Conservation (phyloP, 2,888 invertebrate species). For the Vanessa cardui region DNA sequence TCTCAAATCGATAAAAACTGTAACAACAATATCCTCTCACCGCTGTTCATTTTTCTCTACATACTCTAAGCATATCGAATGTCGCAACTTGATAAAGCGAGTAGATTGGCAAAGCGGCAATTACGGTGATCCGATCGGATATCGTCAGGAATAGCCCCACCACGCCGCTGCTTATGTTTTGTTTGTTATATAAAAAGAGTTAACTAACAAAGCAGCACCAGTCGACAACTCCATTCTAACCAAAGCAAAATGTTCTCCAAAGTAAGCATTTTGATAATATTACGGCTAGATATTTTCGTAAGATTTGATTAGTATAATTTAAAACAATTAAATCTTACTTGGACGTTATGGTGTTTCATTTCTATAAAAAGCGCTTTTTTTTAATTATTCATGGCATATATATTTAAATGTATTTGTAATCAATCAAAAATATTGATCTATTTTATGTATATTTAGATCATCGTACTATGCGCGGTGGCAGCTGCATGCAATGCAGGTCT, state of each 20-base stretch:
- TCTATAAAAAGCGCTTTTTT: not conserved
- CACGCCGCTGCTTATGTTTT: slow-evolving; percentile 66
- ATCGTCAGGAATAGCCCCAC: slow-evolving; percentile 77
- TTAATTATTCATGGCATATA: too few relatives aligned
- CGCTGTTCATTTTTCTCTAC: slow-evolving; percentile 58
- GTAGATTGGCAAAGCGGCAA: slow-evolving; percentile 77
- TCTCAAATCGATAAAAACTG: slow-evolving; percentile 16
- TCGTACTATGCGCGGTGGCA: slow-evolving; percentile 63
- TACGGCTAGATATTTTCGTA: slow-evolving; percentile 22
- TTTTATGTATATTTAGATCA: slow-evolving; percentile 51
- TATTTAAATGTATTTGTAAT: too few relatives aligned
- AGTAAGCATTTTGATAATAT: slow-evolving; percentile 59
- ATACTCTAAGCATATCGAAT: slow-evolving; percentile 65
- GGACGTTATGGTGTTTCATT: slow-evolving; percentile 13
- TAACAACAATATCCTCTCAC: slow-evolving; percentile 44
- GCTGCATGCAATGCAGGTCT: slow-evolving; percentile 71
- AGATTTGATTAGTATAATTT: slow-evolving; percentile 23
- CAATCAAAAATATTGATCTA: too few relatives aligned
- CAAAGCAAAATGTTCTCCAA: slow-evolving; percentile 79
- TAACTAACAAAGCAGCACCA: slow-evolving; percentile 69
- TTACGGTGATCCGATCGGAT: slow-evolving; percentile 79
- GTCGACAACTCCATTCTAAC: slow-evolving; percentile 72
- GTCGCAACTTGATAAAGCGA: slow-evolving; percentile 74
- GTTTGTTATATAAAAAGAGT: slow-evolving; percentile 82
- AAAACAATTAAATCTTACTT: slow-evolving; percentile 9